These are phyloP conservation scores for Epicampocera succincta DNA, from an alignment of 2,888 invertebrate species.

Conservation along the genomic window DNA sequence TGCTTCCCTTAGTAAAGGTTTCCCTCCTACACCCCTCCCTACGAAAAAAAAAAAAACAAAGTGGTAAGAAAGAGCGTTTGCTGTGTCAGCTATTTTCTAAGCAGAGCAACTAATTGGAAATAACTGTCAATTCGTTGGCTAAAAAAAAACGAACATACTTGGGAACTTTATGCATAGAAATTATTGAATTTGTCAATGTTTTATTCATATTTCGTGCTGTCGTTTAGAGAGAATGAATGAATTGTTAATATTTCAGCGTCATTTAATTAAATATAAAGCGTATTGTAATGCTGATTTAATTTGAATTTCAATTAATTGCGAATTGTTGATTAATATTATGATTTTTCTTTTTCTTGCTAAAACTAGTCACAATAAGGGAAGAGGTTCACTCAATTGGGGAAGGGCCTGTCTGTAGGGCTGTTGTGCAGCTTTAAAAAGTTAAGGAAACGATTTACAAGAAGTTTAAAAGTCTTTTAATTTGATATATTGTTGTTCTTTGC, in stretches of 20 bases:
- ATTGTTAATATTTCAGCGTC: constrained; percentile 3
- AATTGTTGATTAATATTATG: neutral
- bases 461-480: too few species aligned
- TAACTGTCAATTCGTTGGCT: constrained; percentile 29
- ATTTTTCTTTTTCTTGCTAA: neutral
- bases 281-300: constrained; percentile 40
- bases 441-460: too few species aligned
- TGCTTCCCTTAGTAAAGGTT: constrained; percentile 22
- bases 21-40: constrained; percentile 2
- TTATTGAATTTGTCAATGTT: constrained; percentile 57
- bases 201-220: constrained; percentile 9
- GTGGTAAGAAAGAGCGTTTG: constrained; percentile 16
- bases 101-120: neutral
- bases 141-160: constrained; percentile 3
- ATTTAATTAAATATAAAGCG: constrained; percentile 15
- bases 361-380: too few species aligned
- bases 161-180: constrained; percentile 49
- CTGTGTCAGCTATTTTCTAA: neutral
- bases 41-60: neutral
- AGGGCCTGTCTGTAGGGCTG: too few species aligned
- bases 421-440: too few species aligned
- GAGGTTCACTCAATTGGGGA: too few species aligned
- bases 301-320: constrained; percentile 11
- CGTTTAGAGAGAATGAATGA: neutral
- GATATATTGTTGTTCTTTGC: too few species aligned